Base-by-base conservation (phyloP, 2,888 invertebrate genomes). In the Cantharis nigra region DNA sequence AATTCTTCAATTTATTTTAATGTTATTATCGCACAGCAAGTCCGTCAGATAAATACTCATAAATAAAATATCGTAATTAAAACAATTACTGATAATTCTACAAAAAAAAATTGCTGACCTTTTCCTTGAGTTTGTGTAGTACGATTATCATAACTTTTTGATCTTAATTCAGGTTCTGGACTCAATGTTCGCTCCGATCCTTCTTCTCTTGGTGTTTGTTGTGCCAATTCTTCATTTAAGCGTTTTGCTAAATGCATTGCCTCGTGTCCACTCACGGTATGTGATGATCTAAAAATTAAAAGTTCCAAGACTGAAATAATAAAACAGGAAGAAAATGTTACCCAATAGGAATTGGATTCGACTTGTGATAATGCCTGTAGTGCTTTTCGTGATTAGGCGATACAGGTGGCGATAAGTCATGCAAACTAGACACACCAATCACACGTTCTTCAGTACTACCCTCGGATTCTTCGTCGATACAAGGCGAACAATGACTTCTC, bases 231-330 rank as follows among this genome's bases (percentile, higher is more conserved):
- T 78, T 92, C 92, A 82, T 90, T 93, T 73, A 94, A 90, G 0
- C 93, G 89, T 84, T 94, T 94, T 2, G 95, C 95, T 78, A 95
- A 87, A 81, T 94, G 91, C 82, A 93, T 93, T 20, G 95, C 95
- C 88, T 95, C 95, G 85, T 95, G 95, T 0, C 95, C 95, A 82
- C 94, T 93, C 71, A 95, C 95, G 11, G 95, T 95, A 88, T 94
- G 94, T 84, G 93, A 91, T 80, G 91, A 89, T 81, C 91, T 92
- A 82, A 88, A 84, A 80, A 65, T 64, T 62, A 30, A 76, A 67
- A 33, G 49, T 74, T 69, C 13, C 9, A 3, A 7, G 9, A 33
- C 3, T n/a, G 14, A 33, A 28, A 16, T 69, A 11, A 69, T 1
- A 3, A 69, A 30, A 69, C 28, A 3, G 11, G 10, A n/a, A 23